Percentiles rank a stretch among this genome's conserved stretches.
phyloP scores from a whole-genome alignment of 2,113 vertebrate genomes.

The Forbesichthys papilliferus region DNA sequence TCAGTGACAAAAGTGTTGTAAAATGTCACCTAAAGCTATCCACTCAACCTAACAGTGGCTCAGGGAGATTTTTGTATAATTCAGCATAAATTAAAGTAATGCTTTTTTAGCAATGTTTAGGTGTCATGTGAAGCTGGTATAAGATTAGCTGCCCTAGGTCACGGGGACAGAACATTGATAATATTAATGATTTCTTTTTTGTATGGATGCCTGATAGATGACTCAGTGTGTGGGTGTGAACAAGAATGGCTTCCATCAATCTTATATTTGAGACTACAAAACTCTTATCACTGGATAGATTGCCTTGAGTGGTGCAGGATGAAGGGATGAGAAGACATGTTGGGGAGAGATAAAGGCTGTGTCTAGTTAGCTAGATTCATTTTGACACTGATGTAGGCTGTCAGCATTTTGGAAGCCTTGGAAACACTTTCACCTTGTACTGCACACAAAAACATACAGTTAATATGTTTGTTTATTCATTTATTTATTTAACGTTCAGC shows the following conservation, averaged over 20 bases:
- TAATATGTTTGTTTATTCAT: background rate
- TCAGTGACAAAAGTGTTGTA: too few relatives aligned
- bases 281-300: background rate
- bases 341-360: background rate
- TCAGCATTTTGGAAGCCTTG: constrained; percentile 22
- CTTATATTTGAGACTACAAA: background rate
- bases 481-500: background rate
- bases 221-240: background rate
- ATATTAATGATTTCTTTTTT: constrained; percentile 32
- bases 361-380: background rate
- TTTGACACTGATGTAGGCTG: constrained; percentile 15
- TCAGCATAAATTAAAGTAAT: background rate
- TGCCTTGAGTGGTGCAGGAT: background rate
- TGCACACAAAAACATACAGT: background rate
- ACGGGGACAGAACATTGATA: constrained; percentile 1
- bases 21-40: too few relatives aligned
- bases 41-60: too few relatives aligned
- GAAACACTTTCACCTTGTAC: constrained; percentile 4
- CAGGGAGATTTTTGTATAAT: background rate
- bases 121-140: background rate
- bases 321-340: constrained; percentile 1
- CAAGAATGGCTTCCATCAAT: background rate
- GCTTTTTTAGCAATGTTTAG: background rate
- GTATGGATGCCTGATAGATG: background rate
- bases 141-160: too few relatives aligned